Percentiles rank a stretch among this genome's conserved stretches.
These are phyloP conservation scores for Aurelia sp. DNA, from an alignment of 30 jellyfish, hydroid and myxozoan genomes.

Conservation along the genomic window DNA sequence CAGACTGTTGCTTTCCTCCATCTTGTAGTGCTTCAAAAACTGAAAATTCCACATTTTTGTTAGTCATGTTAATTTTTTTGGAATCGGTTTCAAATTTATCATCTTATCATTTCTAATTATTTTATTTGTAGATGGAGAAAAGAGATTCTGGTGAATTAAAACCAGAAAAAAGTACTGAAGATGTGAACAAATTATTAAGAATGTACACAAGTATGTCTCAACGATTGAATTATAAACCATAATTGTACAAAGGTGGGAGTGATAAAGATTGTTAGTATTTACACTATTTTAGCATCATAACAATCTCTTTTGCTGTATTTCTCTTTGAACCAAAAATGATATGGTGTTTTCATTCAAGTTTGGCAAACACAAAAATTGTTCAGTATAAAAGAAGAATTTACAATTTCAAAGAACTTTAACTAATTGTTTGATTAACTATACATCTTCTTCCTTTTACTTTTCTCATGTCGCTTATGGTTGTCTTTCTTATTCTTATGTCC, in stretches of 20 bases:
- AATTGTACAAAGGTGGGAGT: neutral
- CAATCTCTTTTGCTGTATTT: no score
- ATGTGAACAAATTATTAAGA: constrained; percentile 36
- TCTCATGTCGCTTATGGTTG: neutral
- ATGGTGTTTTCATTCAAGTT: no score
- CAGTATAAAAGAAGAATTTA: no score
- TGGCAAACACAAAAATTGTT: no score
- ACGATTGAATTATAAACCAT: constrained; percentile 31
- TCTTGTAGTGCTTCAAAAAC: no score
- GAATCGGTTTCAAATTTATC: no score
- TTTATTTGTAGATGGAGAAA: constrained; percentile 47
- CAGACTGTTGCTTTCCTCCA: no score
- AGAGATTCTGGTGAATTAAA: constrained; percentile 63
- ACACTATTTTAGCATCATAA: neutral
- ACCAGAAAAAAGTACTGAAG: constrained; percentile 57
- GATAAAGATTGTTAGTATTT: neutral
- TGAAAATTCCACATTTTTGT: no score
- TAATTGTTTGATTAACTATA: no score
- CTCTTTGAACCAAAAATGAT: no score
- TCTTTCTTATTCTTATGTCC: neutral
- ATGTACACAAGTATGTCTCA: constrained; percentile 37
- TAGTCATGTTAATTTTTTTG: no score
- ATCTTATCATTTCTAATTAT: neutral
- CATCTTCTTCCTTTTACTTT: neutral
- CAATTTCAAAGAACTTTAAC: no score